Evolutionary conservation across 2,888 invertebrate species (phyloP).

Genomic region (Acleris sparsana): DNA sequence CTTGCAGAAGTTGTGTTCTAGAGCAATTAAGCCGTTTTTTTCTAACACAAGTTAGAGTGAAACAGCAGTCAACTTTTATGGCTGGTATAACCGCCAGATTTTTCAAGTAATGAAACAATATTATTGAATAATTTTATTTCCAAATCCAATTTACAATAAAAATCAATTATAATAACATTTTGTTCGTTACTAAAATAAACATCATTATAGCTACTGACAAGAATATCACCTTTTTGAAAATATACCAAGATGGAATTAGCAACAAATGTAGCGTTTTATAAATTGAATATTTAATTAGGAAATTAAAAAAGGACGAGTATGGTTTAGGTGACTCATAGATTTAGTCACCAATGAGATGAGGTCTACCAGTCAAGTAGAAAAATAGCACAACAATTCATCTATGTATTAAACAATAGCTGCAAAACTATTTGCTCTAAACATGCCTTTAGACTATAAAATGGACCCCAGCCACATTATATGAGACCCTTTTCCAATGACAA

Average conservation of each 20-base stretch:
- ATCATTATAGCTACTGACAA: constrained; percentile 79
- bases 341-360: background rate
- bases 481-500: no score
- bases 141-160: constrained; percentile 77
- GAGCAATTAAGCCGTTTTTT: no score
- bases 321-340: background rate
- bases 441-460: constrained; percentile 36
- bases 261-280: constrained; percentile 52
- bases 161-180: constrained; percentile 67
- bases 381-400: constrained; percentile 50
- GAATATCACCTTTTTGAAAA: constrained; percentile 80
- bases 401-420: constrained; percentile 47
- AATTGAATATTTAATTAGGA: constrained; percentile 41
- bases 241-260: constrained; percentile 79
- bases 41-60: no score
- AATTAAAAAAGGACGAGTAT: background rate
- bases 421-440: constrained; percentile 39
- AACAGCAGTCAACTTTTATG: no score
- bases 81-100: no score
- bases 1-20: no score
- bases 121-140: constrained; percentile 62
- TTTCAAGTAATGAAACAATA: no score
- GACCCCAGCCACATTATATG: background rate
- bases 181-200: constrained; percentile 65
- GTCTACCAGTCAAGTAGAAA: constrained; percentile 50